Percentiles rank a stretch among this genome's conserved stretches.
These are phyloP conservation scores for Sipha maydis DNA, from an alignment of 2,888 invertebrate genomes.

Conservation along the genomic window DNA sequence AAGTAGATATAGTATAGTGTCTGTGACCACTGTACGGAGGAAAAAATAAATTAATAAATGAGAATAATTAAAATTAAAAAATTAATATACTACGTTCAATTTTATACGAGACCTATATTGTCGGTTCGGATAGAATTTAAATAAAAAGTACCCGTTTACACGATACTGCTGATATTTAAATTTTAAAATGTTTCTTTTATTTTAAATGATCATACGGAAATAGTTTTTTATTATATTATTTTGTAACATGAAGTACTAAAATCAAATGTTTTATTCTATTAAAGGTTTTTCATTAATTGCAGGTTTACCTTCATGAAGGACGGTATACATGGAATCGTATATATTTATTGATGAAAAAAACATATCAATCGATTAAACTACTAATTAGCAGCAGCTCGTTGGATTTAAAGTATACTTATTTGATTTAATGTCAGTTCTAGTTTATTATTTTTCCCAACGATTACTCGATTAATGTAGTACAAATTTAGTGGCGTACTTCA, in stretches of 20 bases:
- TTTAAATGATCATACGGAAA: neutral
- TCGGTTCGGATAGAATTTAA: neutral
- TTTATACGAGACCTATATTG: neutral
- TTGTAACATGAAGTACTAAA: neutral
- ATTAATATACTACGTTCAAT: neutral
- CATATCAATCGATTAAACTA: neutral
- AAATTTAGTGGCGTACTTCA: too few relatives aligned
- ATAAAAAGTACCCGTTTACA: neutral
- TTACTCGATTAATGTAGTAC: neutral
- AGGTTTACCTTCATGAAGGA: neutral
- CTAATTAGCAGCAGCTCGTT: neutral
- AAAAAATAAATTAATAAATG: neutral
- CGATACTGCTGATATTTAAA: neutral
- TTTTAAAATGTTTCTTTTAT: neutral
- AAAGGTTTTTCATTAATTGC: neutral
- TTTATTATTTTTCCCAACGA: neutral
- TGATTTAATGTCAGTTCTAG: neutral
- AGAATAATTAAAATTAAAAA: neutral
- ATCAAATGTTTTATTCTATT: neutral
- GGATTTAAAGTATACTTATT: neutral
- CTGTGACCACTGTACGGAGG: neutral
- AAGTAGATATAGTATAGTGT: neutral
- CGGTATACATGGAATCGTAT: neutral
- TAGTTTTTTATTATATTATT: neutral
- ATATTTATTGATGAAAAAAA: neutral